These are phyloP conservation scores for Artemisiospiza belli DNA, from an alignment of 2,113 vertebrate genomes.

Conservation along the genomic window DNA sequence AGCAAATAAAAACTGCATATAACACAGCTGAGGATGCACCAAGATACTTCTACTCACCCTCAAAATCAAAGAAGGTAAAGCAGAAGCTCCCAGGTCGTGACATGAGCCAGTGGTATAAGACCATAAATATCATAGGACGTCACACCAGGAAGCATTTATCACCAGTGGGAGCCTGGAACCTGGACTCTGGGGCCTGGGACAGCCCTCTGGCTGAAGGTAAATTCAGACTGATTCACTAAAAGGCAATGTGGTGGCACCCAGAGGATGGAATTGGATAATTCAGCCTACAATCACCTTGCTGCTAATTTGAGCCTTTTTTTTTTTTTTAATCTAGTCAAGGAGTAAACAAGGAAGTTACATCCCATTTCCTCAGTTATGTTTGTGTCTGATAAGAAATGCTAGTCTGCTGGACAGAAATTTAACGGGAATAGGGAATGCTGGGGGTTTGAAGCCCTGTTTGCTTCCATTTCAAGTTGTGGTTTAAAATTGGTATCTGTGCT, in stretches of 20 bases:
- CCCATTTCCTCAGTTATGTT: background rate
- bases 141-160: background rate
- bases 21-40: background rate
- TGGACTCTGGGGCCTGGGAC: background rate
- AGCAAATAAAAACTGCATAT: background rate
- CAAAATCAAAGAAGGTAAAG: background rate
- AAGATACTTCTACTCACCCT: background rate
- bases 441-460: background rate
- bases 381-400: background rate
- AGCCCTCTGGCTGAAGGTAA: background rate
- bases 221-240: background rate
- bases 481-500: background rate
- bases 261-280: background rate
- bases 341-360: background rate
- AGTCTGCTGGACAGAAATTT: background rate
- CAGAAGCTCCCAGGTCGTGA: background rate
- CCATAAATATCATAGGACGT: accelerated
- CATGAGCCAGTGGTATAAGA: background rate
- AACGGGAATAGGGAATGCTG: background rate
- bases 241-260: background rate
- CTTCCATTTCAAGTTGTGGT: background rate
- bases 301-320: background rate
- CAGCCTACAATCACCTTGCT: background rate
- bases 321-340: background rate
- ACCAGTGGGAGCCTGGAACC: background rate